Evolutionary conservation across 1,140 invertebrate genomes (phyloP).

Genomic region (Seison nebaliae): DNA sequence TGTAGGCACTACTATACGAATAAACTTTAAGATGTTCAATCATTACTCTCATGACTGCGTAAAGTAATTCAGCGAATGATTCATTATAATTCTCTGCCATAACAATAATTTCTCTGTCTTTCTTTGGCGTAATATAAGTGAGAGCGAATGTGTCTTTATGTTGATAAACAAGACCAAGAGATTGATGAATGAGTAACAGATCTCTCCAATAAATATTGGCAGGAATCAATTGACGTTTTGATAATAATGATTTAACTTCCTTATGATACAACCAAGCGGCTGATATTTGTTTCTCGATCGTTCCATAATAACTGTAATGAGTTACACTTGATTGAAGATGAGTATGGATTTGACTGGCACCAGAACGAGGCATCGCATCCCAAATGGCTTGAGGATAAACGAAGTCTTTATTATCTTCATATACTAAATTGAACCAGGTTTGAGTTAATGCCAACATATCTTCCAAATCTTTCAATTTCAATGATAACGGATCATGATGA

Average conservation of each 20-base stretch:
- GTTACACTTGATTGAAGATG: constrained; percentile 29
- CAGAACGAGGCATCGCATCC: constrained; percentile 30
- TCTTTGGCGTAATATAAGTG: constrained; percentile 22
- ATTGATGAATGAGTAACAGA: constrained; percentile 22
- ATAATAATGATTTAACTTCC: too few species aligned
- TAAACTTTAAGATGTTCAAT: constrained; percentile 19
- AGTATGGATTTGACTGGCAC: constrained; percentile 33
- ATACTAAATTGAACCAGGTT: constrained; percentile 17
- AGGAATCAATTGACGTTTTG: too few species aligned
- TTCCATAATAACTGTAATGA: constrained; percentile 24
- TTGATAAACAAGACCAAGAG: constrained; percentile 23
- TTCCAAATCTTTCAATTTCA: constrained; percentile 20
- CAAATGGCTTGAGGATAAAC: constrained; percentile 27
- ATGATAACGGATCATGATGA: constrained; percentile 26
- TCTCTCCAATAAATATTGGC: constrained; percentile 24
- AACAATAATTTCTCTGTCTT: constrained; percentile 30
- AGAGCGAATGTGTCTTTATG: constrained; percentile 23
- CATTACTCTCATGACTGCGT: constrained; percentile 22
- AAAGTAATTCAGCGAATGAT: constrained; percentile 24
- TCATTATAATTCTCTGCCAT: constrained; percentile 19
- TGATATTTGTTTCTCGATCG: not conserved
- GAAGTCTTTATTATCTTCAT: constrained; percentile 14
- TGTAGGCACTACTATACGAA: constrained; percentile 22
- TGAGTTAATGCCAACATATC: constrained; percentile 23
- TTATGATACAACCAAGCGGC: not conserved